Base-by-base conservation (phyloP, 2,888 invertebrate genomes). In the Hydroisotoma schaefferi region DNA sequence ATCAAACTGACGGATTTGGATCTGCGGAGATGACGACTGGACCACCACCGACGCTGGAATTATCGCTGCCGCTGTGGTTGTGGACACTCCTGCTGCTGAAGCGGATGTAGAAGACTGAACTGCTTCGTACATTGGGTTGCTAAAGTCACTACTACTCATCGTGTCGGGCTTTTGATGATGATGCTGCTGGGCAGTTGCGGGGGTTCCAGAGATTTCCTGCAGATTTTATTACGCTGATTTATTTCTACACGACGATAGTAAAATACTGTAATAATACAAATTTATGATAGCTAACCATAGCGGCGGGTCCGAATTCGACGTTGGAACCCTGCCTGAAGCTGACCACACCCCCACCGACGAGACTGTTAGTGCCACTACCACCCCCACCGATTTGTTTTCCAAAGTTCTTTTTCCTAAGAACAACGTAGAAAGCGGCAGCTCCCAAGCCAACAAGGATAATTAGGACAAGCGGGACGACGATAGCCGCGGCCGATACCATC, bases 111-210 rank as follows among this genome's bases (percentile, higher is more conserved):
- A 74, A 57, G 71, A 75, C 65, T 80, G 78, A 72, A 80, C 73
- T 1, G 91, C 92, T 75, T 98, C 97, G 78, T 97, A 98, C 90
- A 97, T 94, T 49, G 97, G 97, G 80, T 98, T 98, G 75, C 91
- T 89, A 81, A 98, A 98, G 79, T 98, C 95, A 55, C 94, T 81
- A 59, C 74, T 71, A 47, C 73, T 73, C 18, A 86, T 87, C 77
- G 90, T 91, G 23, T 2, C 53, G 15, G 18, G 59, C n/a, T 5
- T 28, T 18, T 23, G 54, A 38, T 2, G 47, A 3, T 15, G 29
- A 44, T 26, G 40, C 12, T 23, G 55, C 18, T 3, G n/a, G 33
- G 33, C 15, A n/a, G n/a, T n/a, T n/a, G n/a, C n/a, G n/a, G n/a
- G n/a, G n/a, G n/a, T n/a, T n/a, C n/a, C n/a, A n/a, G n/a, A n/a